Percentiles rank a stretch among this genome's conserved stretches.
phyloP scores from a whole-genome alignment of 2,888 invertebrate species.

The Philopedon plagiatum region DNA sequence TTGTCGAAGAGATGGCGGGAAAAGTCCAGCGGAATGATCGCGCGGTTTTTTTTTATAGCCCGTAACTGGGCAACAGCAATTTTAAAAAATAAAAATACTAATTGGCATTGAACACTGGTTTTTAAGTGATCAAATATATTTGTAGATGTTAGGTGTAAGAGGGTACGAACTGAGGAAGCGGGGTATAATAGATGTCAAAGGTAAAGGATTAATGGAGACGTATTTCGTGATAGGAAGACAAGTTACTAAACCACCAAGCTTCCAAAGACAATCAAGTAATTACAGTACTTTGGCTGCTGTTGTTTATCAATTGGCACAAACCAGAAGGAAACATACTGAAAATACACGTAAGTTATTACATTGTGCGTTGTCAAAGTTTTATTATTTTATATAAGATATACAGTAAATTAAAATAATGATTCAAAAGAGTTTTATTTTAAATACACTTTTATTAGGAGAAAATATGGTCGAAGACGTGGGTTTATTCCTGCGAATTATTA shows the following conservation, averaged over 20 bases:
- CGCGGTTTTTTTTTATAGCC: no score
- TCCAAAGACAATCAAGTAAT: constrained; percentile 79
- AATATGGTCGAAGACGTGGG: no score
- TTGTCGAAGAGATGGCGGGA: no score
- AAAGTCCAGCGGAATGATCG: no score
- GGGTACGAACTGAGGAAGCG: constrained; percentile 84
- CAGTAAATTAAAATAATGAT: no score
- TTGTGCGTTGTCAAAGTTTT: no score
- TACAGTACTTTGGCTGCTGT: constrained; percentile 88
- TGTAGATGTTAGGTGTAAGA: constrained; percentile 80
- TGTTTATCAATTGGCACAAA: constrained; percentile 91
- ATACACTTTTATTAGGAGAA: no score
- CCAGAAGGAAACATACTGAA: constrained; percentile 79
- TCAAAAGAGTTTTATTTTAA: no score
- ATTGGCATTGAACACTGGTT: not conserved
- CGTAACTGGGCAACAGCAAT: no score
- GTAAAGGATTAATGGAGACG: constrained; percentile 97
- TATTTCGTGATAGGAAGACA: constrained; percentile 86
- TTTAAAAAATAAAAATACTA: no score
- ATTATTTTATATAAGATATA: no score
- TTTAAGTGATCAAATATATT: not conserved
- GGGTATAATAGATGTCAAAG: constrained; percentile 93
- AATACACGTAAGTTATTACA: constrained; percentile 64
- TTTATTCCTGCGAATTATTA: no score
- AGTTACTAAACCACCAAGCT: constrained; percentile 72